Evolutionary conservation across 2,113 vertebrate species (phyloP).

Genomic region (Vicugna pacos): DNA sequence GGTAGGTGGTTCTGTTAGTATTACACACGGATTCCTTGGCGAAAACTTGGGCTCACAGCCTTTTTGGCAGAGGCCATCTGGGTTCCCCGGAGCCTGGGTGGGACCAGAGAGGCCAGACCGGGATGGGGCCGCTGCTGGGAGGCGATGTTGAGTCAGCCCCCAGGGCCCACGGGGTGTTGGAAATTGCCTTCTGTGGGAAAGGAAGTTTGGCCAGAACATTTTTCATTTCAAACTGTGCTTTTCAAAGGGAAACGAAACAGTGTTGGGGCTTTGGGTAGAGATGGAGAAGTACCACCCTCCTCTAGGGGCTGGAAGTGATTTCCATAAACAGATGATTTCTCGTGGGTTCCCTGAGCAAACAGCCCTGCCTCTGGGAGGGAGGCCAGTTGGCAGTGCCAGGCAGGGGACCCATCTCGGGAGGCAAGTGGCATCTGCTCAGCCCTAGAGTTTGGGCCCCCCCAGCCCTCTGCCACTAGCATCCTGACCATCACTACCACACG

Average conservation of each 20-base stretch:
- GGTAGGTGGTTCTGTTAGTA: neutral
- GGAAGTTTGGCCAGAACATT: neutral
- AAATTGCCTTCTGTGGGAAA: neutral
- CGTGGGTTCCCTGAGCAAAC: neutral
- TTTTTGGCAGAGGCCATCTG: neutral
- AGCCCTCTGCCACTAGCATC: neutral
- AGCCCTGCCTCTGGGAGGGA: neutral
- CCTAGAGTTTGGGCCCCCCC: neutral
- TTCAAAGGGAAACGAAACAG: neutral
- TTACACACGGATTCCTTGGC: neutral
- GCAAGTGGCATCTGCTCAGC: neutral
- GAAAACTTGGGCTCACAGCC: neutral
- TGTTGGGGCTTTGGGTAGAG: neutral
- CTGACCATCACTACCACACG: accelerated
- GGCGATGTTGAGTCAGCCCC: neutral
- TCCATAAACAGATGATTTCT: neutral
- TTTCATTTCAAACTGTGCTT: neutral
- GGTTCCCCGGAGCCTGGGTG: neutral
- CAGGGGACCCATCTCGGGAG: too few species aligned
- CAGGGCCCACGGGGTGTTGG: too few species aligned
- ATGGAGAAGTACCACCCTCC: neutral
- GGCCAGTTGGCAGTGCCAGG: accelerated
- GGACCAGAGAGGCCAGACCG: neutral
- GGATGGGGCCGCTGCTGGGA: neutral
- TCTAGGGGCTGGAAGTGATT: neutral